Conservation (phyloP, 2,888 invertebrate genomes). For the Dioctria rufipes region DNA sequence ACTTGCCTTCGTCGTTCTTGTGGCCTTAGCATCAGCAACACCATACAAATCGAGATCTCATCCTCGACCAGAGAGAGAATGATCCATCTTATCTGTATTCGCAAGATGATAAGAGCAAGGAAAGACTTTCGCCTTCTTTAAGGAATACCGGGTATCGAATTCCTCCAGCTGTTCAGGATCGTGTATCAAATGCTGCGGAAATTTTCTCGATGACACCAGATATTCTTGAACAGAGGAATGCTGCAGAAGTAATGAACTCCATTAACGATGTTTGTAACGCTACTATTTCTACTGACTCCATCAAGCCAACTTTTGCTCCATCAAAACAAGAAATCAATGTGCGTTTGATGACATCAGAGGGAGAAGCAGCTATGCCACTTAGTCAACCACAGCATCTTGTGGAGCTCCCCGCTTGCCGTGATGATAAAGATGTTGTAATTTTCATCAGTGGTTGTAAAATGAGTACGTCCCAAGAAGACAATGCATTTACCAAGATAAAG, state of each 20-base stretch:
- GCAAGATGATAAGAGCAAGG: background rate
- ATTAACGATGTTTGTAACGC: constrained; percentile 33
- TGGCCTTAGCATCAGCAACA: background rate
- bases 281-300: background rate
- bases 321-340: constrained; percentile 1
- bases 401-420: background rate
- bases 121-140: background rate
- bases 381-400: background rate
- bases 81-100: background rate
- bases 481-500: constrained; percentile 2
- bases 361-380: background rate
- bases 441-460: constrained; percentile 24
- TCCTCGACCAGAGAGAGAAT: constrained; percentile 16
- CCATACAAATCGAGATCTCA: background rate
- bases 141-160: background rate
- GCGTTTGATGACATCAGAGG: background rate
- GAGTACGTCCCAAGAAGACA: background rate
- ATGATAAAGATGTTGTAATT: constrained; percentile 7
- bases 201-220: constrained; percentile 15
- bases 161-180: background rate
- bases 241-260: background rate
- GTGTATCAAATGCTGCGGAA: constrained; percentile 22
- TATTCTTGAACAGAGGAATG: background rate
- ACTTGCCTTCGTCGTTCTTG: background rate
- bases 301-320: constrained; percentile 35